Evolutionary conservation across 2,113 vertebrate species (phyloP), one percentile per base, ranked within the genome.

Genomic region (Tylochromis polylepis): DNA sequence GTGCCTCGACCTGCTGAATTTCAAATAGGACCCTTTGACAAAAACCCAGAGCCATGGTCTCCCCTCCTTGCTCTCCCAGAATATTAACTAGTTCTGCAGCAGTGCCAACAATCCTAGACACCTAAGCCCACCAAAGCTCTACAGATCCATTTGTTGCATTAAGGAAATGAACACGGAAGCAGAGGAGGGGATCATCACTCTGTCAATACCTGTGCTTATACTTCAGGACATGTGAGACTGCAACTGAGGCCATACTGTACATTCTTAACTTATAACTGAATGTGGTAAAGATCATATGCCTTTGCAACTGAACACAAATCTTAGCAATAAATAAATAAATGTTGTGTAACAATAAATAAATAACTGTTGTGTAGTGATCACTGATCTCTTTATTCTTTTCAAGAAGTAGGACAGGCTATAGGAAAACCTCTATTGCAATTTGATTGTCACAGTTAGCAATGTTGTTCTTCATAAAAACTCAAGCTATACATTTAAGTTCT

Each of bases 1-100:
- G 87, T 90, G 90, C 89, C 79, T 91, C 84, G 34, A 89, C 91
- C 93, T 92, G 88, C 93, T 92, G 95, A 94, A 95, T 95, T 95
- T 93, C 92, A 95, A 95, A 91, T 27, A 94, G 92, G 80, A 58
- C 85, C 83, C 83, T 92, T 90, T 80, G 67, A 94, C 88, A 92
- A 90, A 90, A 91, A 85, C 82, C 51, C 79, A 81, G 79, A 93
- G 86, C 91, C 62, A 29, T 24, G 65, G 90, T 83, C 88, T 94
- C 85, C 83, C 59, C 65, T 91, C 57, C 86, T 89, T 93, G 87
- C 89, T 91, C 89, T 89, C 62, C 31, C 85, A 86, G 94, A 94
- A 95, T 95, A 93, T 94, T 85, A 95, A 95, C 83, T 82, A 92
- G 81, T 85, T 34, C 55, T 90, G 91, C 86, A 81, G 90, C 83